Evolutionary conservation across 2,113 vertebrate genomes (phyloP).

Genomic region (Excalfactoria chinensis): DNA sequence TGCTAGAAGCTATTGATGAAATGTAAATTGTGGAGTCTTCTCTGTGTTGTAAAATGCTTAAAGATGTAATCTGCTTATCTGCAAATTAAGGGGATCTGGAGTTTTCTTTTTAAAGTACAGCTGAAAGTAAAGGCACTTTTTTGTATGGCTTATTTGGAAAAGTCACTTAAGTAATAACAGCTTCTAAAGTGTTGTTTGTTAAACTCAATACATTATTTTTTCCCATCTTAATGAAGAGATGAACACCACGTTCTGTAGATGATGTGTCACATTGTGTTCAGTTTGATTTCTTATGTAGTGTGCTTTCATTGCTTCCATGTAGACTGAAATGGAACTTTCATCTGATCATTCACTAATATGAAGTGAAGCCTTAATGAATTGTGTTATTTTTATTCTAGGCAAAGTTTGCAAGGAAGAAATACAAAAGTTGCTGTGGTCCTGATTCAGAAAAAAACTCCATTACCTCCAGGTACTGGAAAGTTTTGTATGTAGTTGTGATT

Average conservation of each 20-base stretch:
- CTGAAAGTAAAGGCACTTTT: not conserved
- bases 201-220: not conserved
- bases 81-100: not conserved
- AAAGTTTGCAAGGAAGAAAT: conserved; percentile 96
- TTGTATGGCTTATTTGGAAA: not conserved
- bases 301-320: not conserved
- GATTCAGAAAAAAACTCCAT: conserved; percentile 97
- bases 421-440: conserved; percentile 98
- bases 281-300: not conserved
- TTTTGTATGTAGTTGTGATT: not conserved
- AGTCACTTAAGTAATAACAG: not conserved
- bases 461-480: conserved; percentile 90
- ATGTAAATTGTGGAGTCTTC: not conserved
- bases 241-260: not conserved
- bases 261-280: not conserved
- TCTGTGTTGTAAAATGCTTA: not conserved
- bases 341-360: not conserved
- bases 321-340: not conserved
- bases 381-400: conserved; percentile 74
- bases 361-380: not conserved
- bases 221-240: not conserved
- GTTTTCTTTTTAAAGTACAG: not conserved
- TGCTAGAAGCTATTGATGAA: not conserved
- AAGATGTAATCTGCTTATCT: not conserved
- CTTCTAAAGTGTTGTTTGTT: not conserved